Evolutionary conservation across 2,888 invertebrate genomes (phyloP), one percentile per base, ranked within the genome.

Genomic region (Pammene fasciana): DNA sequence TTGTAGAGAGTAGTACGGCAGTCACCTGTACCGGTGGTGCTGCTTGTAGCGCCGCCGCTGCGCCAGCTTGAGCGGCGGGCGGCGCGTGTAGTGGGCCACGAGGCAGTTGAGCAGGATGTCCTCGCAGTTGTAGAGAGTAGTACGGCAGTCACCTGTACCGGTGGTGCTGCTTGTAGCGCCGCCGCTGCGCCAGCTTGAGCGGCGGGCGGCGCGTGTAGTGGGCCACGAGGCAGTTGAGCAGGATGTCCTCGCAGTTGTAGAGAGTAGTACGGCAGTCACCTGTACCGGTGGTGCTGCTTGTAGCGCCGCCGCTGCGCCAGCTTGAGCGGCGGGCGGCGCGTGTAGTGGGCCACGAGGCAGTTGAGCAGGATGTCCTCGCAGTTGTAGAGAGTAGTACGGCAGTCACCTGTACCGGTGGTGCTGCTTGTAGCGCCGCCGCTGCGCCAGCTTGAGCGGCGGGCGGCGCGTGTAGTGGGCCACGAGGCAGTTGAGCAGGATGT

Each of bases 371-470:
- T 45, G 45, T 45, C 45, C 45, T 45, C 45, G 45, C 45, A 45
- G 45, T 45, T 45, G 45, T 38, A 38, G 38, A 38, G 8, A 38
- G 38, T 38, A 38, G 9, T 3, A 7, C 48, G 48, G 18, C 11
- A 36, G 45, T 43, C 52, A 68, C 68, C 56, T 62, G 62, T 62
- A 50, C 9, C 46, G 64, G 43, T 59, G 71, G 56, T 52, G 50
- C 50, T 26, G 50, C 50, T 52, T 52, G 50, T 52, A 52, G 18
- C 50, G 50, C 10, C 50, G 50, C 10, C 18, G 50, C 50, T 56
- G 66, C 34, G 66, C 45, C 48, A 43, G 34, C 50, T 59, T 48
- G 13, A 57, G 67, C 50, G 50, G 67, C 67, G 75, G 45, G 45
- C 45, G 45, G 45, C 45, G 45, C 45, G 45, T 45, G 45, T 45